These are phyloP conservation scores for Huso huso DNA, from an alignment of 2,797 vertebrate species.

Conservation along the genomic window DNA sequence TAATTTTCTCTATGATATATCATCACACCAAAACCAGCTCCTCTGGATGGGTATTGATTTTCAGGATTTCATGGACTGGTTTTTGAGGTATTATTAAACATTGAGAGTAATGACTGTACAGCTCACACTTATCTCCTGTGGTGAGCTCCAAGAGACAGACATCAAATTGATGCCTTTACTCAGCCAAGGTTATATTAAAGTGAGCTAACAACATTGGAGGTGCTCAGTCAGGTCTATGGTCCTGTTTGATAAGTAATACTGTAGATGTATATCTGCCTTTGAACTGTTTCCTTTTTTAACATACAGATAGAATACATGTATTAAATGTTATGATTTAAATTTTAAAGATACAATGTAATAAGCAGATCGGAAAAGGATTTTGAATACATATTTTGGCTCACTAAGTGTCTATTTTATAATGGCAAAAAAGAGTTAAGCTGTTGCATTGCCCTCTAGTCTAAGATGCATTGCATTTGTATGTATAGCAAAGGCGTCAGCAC, in stretches of 20 bases:
- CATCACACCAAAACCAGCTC: constrained; percentile 1
- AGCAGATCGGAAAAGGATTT: too few species aligned
- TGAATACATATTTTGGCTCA: too few species aligned
- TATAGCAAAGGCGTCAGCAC: too few species aligned
- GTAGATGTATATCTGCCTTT: too few species aligned
- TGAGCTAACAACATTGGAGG: not conserved
- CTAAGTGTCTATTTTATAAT: not conserved
- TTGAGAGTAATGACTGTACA: constrained; percentile 2
- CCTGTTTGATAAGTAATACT: not conserved
- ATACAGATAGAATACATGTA: not conserved
- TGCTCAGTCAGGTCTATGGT: not conserved
- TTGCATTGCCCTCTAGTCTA: too few species aligned
- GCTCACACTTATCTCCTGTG: not conserved
- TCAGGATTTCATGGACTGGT: constrained; percentile 2
- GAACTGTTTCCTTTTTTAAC: not conserved
- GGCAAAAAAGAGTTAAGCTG: too few species aligned
- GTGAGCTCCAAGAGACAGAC: not conserved
- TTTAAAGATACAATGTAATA: too few species aligned
- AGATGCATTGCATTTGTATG: too few species aligned
- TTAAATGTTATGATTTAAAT: not conserved
- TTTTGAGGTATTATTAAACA: constrained; percentile 4
- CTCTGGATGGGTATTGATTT: not conserved
- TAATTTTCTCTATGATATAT: constrained; percentile 1
- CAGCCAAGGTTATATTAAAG: not conserved
- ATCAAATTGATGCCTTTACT: not conserved